Evolutionary conservation across 2,113 vertebrate species (phyloP), one percentile per base, ranked within the genome.

Genomic region (Amphiprion ocellaris): DNA sequence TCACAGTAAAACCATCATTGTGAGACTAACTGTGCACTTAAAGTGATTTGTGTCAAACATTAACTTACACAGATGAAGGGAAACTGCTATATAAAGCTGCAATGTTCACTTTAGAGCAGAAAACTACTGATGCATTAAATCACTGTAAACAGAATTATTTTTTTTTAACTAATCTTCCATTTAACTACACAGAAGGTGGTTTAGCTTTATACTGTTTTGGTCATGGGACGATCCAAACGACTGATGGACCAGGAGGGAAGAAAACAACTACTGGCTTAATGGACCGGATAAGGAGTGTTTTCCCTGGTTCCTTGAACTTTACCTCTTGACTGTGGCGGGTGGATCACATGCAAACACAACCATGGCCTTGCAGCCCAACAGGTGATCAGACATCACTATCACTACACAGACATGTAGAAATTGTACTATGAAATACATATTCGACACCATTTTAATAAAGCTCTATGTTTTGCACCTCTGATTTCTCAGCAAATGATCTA

Each of bases 41-140:
- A 66, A 62, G 70, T 55, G 21, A 67, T 86, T 66, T 53, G 52
- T 23, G 81, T 84, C 74, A 89, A 87, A 80, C n/a, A 84, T 84
- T 87, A 89, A 79, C 81, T 67, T 0, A 1, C 0, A 12, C 2
- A 60, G 28, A 30, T 53, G 28, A 76, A 53, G 19, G 5, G 19
- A 49, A 11, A 50, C 17, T 5, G 21, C 21, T 21, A 21, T 24
- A 28, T 63, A 53, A 59, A 47, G 60, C n/a, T 77, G 6, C 52
- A 62, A 67, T 46, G 10, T 30, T 59, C 10, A 24, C 70, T 84
- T 62, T n/a, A 69, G 17, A 41, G 14, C 46, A 44, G 49, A 53
- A 12, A 69, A 49, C 49, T 24, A 66, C 21, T 56, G 50, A 65
- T 15, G 55, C 12, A 0, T 77, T 61, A 46, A 66, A 24, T 2